Base-by-base conservation (phyloP, 2,888 invertebrate species). In the Ophonus ardosiacus region DNA sequence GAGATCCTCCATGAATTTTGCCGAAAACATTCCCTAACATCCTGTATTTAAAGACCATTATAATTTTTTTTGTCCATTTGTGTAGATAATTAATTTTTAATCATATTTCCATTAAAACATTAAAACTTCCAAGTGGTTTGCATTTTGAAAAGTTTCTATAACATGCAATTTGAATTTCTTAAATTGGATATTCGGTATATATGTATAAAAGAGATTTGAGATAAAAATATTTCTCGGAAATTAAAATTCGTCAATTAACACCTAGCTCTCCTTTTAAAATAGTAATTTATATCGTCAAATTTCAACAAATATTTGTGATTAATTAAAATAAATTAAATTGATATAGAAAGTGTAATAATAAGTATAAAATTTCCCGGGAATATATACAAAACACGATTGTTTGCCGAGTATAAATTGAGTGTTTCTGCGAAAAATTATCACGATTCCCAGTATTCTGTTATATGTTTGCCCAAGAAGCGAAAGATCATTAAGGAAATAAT, bases 401-500 rank as follows among this genome's bases (percentile, higher is more conserved):
- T 40, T 74, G 40, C 71, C 18, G 51, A 43, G 18, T 74, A 74
- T 74, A 74, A 74, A 74, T 74, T 74, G 40, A 68, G 71, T 74
- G 71, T 74, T 74, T 74, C 71, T 18, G 18, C 17, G 43, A 74
- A 74, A 68, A 74, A 74, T 43, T 74, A 43, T 74, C 40, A 18
- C 15, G 43, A 43, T 74, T 74, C 71, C 18, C 10, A 18, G 71
- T 74, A 74, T 43, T 74, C 40, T 43, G 15, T 17, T 74, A 68
- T 68, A 74, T 74, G 71, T 74, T 74, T 74, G 43, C 18, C 1
- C 18, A 74, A 18, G 40, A 17, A 68, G 40, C 24, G 21, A 74
- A 51, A 43, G 71, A 74, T 74, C 71, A 43, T 74, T 74, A 74
- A 74, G 40, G 43, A 43, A 74, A 74, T 68, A 74, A 74, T 68